Percentiles rank a stretch among this genome's conserved stretches.
phyloP scores from a whole-genome alignment of 2,113 vertebrate species.

The Burhinus oedicnemus region DNA sequence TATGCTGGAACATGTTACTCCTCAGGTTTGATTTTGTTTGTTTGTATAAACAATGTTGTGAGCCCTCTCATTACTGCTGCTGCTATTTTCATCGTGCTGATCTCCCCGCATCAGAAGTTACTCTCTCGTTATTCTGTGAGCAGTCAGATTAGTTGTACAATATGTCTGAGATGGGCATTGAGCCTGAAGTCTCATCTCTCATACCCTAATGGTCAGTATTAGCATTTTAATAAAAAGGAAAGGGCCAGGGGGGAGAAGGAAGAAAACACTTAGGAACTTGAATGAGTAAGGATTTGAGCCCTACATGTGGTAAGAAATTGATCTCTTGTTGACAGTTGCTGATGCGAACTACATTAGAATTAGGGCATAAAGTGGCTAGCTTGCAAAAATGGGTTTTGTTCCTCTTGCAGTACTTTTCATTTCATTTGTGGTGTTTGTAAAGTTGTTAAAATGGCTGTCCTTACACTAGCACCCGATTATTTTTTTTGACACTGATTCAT shows the following conservation, averaged over 20 bases:
- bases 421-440: background rate
- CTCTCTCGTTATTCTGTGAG: background rate
- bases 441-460: background rate
- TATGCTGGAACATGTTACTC: background rate
- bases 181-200: background rate
- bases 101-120: background rate
- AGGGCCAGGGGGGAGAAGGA: rapidly evolving
- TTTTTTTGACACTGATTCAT: constrained; percentile 19
- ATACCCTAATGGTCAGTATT: background rate
- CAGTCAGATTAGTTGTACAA: background rate
- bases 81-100: background rate
- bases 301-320: background rate
- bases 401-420: background rate
- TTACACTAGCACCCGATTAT: background rate
- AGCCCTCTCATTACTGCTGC: background rate
- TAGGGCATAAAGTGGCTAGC: background rate
- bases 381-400: background rate
- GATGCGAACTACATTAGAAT: background rate
- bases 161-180: background rate
- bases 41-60: background rate
- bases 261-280: background rate
- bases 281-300: background rate
- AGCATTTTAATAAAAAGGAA: background rate
- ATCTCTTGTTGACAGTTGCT: background rate
- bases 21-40: background rate